Base-by-base conservation (phyloP, 2,888 invertebrate species). In the Diarsia rubi region DNA sequence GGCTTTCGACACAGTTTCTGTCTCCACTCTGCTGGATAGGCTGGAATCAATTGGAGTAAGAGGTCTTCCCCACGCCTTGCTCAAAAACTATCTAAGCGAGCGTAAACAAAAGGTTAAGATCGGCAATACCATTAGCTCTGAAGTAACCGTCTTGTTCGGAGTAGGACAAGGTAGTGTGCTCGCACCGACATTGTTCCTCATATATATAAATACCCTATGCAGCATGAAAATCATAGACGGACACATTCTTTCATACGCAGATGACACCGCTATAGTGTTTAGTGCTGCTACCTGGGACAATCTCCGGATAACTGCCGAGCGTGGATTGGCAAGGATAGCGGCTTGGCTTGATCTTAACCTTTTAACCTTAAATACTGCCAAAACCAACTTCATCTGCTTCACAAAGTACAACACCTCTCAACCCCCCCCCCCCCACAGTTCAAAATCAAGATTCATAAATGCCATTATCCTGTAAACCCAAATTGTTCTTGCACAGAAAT, bases 31-130 rank as follows among this genome's bases (percentile, higher is more conserved):
- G 24, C 54, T 54, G 3, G 54, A 54, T 24, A 54, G 24, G 54
- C 24, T 54, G 54, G 54, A 54, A 54, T 54, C 54, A 24, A 54
- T 24, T 54, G 54, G 54, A 4, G 24, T 54, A 24, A 24, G 54
- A 54, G 54, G 54, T 24, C 3, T 24, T 12, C 54, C 54, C 2
- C 24, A 24, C 24, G 24, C 54, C 54, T 4, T 54, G 24, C 4
- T 54, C 12, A 54, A 24, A 54, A 12, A 24, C 24, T 54, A 54
- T 12, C 12, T 54, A 4, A 54, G 12, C 4, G 54, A 24, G 24
- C 54, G 54, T 12, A 66, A 49, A 37, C 49, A 66, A 66, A 66
- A 66, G n/a, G 9, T 66, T 64, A 64, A 19, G 19, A 19, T 45
- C 16, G 63, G 63, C 24, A 27, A 45, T 24, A 19, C 19, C 19